Evolutionary conservation across 2,888 invertebrate species (phyloP).

Genomic region (Rotaria socialis): DNA sequence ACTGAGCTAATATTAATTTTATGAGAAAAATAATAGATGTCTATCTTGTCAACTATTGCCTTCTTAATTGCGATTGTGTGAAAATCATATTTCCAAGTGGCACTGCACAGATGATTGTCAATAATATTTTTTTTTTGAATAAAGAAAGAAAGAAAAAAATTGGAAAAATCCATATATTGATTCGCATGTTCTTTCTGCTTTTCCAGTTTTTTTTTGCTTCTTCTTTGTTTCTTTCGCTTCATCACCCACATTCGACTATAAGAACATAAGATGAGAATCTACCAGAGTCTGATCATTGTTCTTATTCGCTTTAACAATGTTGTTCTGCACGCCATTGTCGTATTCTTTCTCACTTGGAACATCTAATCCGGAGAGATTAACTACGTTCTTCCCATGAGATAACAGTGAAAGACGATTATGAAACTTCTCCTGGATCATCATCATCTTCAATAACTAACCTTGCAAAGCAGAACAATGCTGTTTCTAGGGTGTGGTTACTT

Average conservation of each 20-base stretch:
- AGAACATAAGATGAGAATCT: constrained; percentile 9
- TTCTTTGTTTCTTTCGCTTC: background rate
- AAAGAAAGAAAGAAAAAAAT: background rate
- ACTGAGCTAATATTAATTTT: constrained; percentile 27
- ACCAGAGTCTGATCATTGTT: background rate
- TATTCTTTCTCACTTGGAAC: background rate
- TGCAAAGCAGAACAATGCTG: background rate
- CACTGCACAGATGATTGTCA: background rate
- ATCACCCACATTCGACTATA: background rate
- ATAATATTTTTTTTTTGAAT: background rate
- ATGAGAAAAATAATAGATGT: constrained; percentile 27
- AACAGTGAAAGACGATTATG: background rate
- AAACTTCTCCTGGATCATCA: background rate
- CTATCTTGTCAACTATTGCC: background rate
- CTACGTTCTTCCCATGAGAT: background rate
- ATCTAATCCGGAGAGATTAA: constrained; percentile 10
- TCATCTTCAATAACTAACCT: background rate
- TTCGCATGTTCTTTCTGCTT: background rate
- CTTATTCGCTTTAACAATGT: background rate
- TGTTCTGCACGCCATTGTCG: background rate
- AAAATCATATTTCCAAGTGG: background rate
- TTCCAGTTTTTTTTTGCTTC: background rate
- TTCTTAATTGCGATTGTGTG: background rate
- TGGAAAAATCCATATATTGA: background rate
- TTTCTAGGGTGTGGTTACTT: background rate